Conservation (phyloP, 1,140 invertebrate species). For the Lethocerus indicus region DNA sequence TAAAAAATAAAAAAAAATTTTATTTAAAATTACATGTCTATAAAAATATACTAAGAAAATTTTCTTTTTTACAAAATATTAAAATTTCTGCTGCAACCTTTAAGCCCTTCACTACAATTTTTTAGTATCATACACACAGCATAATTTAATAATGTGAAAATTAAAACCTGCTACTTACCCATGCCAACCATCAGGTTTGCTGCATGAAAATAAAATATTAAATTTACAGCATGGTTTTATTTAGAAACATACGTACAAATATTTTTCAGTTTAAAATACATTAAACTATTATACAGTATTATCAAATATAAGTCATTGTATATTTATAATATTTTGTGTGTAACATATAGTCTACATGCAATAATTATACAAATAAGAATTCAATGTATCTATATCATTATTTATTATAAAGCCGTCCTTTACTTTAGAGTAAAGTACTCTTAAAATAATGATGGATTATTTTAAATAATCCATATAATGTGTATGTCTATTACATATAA, state of each 20-base stretch:
- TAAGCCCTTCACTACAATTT: neutral
- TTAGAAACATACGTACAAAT: no score
- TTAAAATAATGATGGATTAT: no score
- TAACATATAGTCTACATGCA: neutral
- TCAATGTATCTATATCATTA: no score
- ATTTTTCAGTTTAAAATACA: no score
- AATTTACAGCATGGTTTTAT: neutral
- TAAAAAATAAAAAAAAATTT: neutral
- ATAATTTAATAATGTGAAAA: neutral
- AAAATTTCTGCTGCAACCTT: neutral
- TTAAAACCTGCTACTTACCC: slow-evolving; percentile 28
- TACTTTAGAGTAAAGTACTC: no score
- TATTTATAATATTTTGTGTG: neutral
- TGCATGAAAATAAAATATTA: slow-evolving; percentile 28
- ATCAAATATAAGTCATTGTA: no score
- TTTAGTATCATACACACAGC: neutral
- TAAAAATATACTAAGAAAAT: neutral
- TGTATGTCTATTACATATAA: no score
- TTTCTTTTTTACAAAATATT: neutral
- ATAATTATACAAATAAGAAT: no score
- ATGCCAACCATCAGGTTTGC: slow-evolving; percentile 81
- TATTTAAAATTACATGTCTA: neutral
- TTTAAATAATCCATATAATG: no score
- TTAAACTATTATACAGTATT: no score
- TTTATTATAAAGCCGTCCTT: no score